phyloP scores from a whole-genome alignment of 1,140 invertebrate genomes.

The Ooceraea biroi region DNA sequence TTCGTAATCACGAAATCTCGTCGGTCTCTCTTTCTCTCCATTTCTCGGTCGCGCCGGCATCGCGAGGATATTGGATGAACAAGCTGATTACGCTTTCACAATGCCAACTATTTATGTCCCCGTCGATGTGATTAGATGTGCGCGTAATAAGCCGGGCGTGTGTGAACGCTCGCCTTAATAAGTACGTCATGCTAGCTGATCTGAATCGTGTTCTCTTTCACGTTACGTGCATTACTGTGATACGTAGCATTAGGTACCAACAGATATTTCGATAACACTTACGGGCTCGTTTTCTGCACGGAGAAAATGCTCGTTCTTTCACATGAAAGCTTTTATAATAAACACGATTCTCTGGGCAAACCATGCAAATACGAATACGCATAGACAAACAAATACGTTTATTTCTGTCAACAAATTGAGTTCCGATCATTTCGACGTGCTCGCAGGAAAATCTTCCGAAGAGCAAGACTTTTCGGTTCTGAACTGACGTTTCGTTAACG shows the following conservation, averaged over 20 bases:
- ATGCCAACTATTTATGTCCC: slow-evolving; percentile 23
- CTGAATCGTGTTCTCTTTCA: slow-evolving; percentile 16
- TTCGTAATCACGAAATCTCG: slow-evolving; percentile 49
- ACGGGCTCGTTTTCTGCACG: not conserved
- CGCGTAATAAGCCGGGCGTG: slow-evolving; percentile 25
- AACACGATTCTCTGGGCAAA: not conserved
- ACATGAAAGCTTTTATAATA: not conserved
- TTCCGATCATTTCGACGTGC: not conserved
- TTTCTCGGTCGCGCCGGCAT: not conserved
- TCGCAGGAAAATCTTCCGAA: not conserved
- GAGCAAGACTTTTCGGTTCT: not conserved
- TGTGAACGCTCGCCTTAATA: not conserved
- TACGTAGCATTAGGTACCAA: not conserved
- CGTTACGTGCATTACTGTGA: not conserved
- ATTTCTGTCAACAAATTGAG: slow-evolving; percentile 1
- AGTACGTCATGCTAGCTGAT: slow-evolving; percentile 23
- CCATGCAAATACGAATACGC: not conserved
- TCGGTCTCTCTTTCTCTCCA: not conserved
- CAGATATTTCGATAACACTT: not conserved
- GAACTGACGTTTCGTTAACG: not conserved
- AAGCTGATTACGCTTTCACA: slow-evolving; percentile 25
- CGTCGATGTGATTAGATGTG: slow-evolving; percentile 27
- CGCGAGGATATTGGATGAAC: slow-evolving; percentile 38
- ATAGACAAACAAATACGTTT: not conserved
- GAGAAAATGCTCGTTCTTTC: not conserved